These are phyloP conservation scores for Mormoops blainvillei DNA, from an alignment of 2,113 vertebrate genomes.

Conservation along the genomic window DNA sequence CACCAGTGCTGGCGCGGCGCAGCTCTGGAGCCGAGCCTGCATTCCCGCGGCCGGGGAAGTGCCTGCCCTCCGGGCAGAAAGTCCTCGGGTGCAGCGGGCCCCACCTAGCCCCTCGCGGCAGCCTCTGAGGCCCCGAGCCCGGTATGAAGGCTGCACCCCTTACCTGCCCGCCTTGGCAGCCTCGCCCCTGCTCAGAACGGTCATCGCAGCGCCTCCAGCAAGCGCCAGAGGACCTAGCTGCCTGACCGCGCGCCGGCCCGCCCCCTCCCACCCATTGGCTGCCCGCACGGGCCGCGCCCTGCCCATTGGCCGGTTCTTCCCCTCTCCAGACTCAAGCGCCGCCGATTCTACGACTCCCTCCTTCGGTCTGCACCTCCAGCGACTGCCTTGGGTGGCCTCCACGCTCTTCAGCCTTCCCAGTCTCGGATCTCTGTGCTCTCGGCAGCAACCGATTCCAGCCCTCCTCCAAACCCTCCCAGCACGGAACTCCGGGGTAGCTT, in stretches of 20 bases:
- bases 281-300: background rate
- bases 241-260: background rate
- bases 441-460: background rate
- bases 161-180: constrained; percentile 29
- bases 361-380: too few relatives aligned
- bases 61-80: background rate
- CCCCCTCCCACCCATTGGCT: constrained; percentile 29
- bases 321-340: rapidly evolving
- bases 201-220: background rate
- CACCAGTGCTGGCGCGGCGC: background rate
- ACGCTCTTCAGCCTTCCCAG: background rate
- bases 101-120: background rate
- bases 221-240: background rate
- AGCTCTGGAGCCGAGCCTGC: background rate
- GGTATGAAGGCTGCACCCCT: background rate
- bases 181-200: constrained; percentile 32
- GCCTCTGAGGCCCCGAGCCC: background rate
- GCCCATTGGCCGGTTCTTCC: background rate
- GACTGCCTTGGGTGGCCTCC: too few relatives aligned
- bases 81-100: background rate
- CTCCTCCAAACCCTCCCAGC: background rate
- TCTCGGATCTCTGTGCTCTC: background rate
- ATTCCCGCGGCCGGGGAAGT: background rate
- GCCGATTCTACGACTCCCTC: rapidly evolving
- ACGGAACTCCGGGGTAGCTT: background rate